Evolutionary conservation across 1,140 invertebrate genomes (phyloP).

Genomic region (Trichomalopsis sarcophagae): DNA sequence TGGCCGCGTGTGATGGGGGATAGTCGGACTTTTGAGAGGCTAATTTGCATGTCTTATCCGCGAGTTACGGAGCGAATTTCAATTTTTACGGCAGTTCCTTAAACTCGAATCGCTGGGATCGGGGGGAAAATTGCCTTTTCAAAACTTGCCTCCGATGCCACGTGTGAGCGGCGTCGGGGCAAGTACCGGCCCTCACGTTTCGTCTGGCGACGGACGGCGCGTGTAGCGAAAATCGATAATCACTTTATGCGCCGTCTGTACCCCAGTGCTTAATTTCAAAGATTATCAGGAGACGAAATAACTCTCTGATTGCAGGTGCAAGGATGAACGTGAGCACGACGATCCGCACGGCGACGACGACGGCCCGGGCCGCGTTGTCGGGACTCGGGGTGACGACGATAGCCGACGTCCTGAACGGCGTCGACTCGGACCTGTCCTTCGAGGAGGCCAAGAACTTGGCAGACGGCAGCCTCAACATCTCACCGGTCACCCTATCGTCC

Average conservation of each 20-base stretch:
- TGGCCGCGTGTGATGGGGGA: background rate
- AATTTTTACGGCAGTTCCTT: conserved; percentile 4
- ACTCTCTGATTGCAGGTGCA: conserved; percentile 53
- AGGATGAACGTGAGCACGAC: conserved; percentile 56
- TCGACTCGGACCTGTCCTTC: conserved; percentile 58
- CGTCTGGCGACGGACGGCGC: too few species aligned
- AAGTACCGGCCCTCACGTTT: too few species aligned
- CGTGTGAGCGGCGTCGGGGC: too few species aligned
- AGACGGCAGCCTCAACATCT: conserved; percentile 69
- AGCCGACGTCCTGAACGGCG: conserved; percentile 12
- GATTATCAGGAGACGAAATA: too few species aligned
- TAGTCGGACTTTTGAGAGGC: background rate
- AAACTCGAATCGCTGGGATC: background rate
- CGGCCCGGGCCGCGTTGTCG: conserved; percentile 54
- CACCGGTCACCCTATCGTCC: conserved; percentile 79
- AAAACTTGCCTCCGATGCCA: background rate
- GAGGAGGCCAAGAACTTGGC: conserved; percentile 57
- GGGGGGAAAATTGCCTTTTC: background rate
- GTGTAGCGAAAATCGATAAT: conserved; percentile 40
- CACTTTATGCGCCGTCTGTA: conserved; percentile 18
- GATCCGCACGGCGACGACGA: conserved; percentile 49
- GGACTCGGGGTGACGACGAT: conserved; percentile 56
- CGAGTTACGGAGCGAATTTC: background rate
- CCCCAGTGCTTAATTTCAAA: too few species aligned
- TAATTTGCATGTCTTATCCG: background rate